A percentile compares a stretch with the other conserved stretches of the same genome.
These are phyloP conservation scores for Amphipyra berbera DNA, from an alignment of 2,888 invertebrate genomes.

Conservation along the genomic window DNA sequence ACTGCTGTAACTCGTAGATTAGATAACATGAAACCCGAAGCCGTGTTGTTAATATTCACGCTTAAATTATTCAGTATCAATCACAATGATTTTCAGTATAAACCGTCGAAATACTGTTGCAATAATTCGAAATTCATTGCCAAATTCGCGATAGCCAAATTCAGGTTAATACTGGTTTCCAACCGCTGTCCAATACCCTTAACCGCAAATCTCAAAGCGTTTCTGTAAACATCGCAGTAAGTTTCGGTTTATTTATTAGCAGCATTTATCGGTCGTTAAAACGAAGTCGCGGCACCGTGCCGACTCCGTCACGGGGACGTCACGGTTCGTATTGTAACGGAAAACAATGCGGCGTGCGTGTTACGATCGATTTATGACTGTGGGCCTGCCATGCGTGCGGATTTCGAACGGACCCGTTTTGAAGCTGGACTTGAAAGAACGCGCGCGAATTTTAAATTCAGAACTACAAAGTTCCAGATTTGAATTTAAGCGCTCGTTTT, in stretches of 20 bases:
- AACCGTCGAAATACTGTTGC: slow-evolving; percentile 12
- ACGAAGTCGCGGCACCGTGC: slow-evolving; percentile 65
- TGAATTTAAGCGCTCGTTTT: slow-evolving; percentile 8
- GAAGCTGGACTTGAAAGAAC: slow-evolving; percentile 21
- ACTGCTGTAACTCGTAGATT: slow-evolving; percentile 23
- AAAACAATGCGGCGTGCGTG: slow-evolving; percentile 75
- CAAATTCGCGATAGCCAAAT: slow-evolving; percentile 30
- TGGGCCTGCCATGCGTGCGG: slow-evolving; percentile 54
- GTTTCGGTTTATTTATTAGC: slow-evolving; percentile 71
- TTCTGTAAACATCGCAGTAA: slow-evolving; percentile 54
- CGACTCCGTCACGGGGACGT: slow-evolving; percentile 73
- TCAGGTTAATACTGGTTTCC: slow-evolving; percentile 13
- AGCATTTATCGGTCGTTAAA: slow-evolving; percentile 79
- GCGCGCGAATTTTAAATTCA: slow-evolving; percentile 30
- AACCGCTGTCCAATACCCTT: slow-evolving; percentile 34
- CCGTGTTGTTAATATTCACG: slow-evolving; percentile 10
- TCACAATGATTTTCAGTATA: slow-evolving; percentile 25
- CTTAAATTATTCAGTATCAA: slow-evolving; percentile 30
- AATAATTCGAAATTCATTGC: slow-evolving; percentile 30
- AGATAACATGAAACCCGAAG: slow-evolving; percentile 22
- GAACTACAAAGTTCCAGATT: slow-evolving; percentile 4
- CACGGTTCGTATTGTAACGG: slow-evolving; percentile 73
- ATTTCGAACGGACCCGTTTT: slow-evolving; percentile 43
- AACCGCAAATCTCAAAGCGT: slow-evolving; percentile 57
- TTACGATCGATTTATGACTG: slow-evolving; percentile 71